Evolutionary conservation across 1,140 invertebrate genomes (phyloP).

Genomic region (Penaeus chinensis): DNA sequence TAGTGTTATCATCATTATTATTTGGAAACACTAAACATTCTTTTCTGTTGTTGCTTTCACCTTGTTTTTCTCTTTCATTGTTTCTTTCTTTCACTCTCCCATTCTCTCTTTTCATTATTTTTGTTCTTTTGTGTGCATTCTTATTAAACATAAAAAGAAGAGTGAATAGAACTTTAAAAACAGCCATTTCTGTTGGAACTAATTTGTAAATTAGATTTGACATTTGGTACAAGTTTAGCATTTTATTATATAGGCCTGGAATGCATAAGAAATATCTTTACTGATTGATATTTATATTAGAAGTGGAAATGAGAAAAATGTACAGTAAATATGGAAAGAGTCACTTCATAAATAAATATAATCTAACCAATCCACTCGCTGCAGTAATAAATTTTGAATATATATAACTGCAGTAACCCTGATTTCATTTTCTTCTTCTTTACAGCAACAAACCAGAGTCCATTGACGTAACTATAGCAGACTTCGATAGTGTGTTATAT

Average conservation of each 20-base stretch:
- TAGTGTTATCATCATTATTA: too few relatives aligned
- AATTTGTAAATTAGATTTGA: too few relatives aligned
- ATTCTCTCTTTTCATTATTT: background rate
- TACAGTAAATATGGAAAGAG: background rate
- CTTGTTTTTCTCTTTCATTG: too few relatives aligned
- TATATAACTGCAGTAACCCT: slow-evolving; percentile 10
- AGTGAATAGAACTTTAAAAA: background rate
- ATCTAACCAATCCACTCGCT: slow-evolving; percentile 13
- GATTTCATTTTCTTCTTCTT: slow-evolving; percentile 67
- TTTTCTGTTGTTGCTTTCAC: too few relatives aligned
- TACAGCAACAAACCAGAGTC: slow-evolving; percentile 92
- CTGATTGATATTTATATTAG: too few relatives aligned
- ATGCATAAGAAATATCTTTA: too few relatives aligned
- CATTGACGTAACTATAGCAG: slow-evolving; percentile 92
- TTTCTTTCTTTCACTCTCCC: slow-evolving; percentile 23
- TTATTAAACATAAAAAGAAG: background rate
- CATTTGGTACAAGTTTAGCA: too few relatives aligned
- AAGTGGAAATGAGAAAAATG: background rate
- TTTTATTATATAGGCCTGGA: too few relatives aligned
- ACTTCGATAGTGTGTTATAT: slow-evolving; percentile 99
- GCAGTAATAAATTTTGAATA: background rate
- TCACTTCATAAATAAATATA: background rate
- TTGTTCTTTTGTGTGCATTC: background rate
- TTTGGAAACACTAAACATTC: too few relatives aligned
- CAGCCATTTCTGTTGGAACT: background rate